A percentile compares a stretch with the other conserved stretches of the same genome.
phyloP scores from a whole-genome alignment of 2,797 vertebrate genomes.

The Echeneis naucrates region DNA sequence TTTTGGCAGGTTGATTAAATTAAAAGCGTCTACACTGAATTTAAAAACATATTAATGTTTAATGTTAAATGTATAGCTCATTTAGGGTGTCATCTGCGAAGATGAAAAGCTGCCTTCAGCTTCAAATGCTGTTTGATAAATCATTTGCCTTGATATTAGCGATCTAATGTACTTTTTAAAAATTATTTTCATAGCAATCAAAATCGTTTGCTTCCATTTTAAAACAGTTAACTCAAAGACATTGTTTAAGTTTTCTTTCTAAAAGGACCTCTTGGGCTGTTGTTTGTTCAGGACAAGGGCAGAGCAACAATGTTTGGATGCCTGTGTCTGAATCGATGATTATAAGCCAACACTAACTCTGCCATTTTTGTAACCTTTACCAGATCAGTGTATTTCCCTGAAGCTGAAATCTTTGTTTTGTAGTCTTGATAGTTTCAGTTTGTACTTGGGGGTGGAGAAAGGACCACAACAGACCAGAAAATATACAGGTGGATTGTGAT shows the following conservation, averaged over 20 bases:
- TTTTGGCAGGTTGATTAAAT: constrained; percentile 4
- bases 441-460: background rate
- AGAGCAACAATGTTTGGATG: background rate
- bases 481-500: background rate
- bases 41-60: background rate
- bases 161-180: background rate
- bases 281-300: too few species aligned
- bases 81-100: background rate
- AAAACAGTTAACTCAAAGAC: too few species aligned
- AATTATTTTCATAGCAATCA: too few species aligned
- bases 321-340: too few species aligned
- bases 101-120: background rate
- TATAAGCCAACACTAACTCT: too few species aligned
- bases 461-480: background rate
- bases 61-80: background rate
- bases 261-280: background rate
- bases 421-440: background rate
- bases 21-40: background rate
- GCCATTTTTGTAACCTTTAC: background rate
- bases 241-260: background rate
- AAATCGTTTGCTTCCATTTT: too few species aligned
- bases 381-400: background rate
- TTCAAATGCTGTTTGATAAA: background rate
- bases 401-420: background rate
- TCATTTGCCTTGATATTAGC: too few species aligned